phyloP scores from a whole-genome alignment of 2,888 invertebrate species.

The Thereva unica region DNA sequence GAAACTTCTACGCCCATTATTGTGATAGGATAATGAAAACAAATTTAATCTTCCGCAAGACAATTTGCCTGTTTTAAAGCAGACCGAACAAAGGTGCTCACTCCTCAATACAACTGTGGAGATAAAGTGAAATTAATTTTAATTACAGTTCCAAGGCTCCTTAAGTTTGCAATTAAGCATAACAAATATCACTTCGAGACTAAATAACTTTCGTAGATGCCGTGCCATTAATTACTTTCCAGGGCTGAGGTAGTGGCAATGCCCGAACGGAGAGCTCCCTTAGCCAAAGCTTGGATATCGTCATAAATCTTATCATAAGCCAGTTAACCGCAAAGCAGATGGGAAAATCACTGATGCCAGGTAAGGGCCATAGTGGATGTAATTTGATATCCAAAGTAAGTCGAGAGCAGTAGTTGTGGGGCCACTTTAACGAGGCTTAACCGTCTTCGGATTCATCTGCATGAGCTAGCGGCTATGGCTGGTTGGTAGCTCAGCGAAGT shows the following conservation, averaged over 20 bases:
- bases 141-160: conserved; percentile 22
- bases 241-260: conserved; percentile 13
- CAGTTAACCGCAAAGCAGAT: conserved; percentile 27
- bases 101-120: no score
- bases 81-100: no score
- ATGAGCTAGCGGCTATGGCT: no score
- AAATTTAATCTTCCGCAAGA: no score
- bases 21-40: no score
- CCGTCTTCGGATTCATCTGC: no score
- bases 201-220: conserved; percentile 24
- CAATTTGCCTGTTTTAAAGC: no score
- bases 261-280: conserved; percentile 13
- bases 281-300: conserved; percentile 14
- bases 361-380: conserved; percentile 16
- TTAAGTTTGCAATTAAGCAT: conserved; percentile 31
- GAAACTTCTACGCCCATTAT: no score
- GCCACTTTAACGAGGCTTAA: no score
- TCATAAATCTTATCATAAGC: conserved; percentile 28
- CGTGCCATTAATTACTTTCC: conserved; percentile 24
- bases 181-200: conserved; percentile 30
- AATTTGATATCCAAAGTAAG: neutral
- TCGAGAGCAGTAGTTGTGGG: no score
- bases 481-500: no score
- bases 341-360: conserved; percentile 28
- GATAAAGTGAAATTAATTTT: conserved; percentile 27